These are phyloP conservation scores for Theodoxus fluviatilis DNA, from an alignment of 2,888 invertebrate genomes.

Conservation along the genomic window DNA sequence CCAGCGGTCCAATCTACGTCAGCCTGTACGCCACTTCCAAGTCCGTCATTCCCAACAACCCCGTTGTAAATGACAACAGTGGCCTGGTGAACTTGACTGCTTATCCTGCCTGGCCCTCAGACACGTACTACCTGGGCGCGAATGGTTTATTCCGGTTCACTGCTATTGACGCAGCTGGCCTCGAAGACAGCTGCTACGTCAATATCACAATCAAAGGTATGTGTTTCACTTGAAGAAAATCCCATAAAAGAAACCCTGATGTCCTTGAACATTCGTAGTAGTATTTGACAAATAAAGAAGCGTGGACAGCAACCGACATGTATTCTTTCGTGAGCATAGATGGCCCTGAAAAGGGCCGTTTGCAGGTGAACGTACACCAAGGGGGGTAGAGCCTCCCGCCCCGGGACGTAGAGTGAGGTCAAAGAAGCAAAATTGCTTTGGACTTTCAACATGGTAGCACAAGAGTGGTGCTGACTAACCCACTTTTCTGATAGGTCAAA, in stretches of 20 bases:
- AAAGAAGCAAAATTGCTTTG: no score
- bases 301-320: no score
- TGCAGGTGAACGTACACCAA: no score
- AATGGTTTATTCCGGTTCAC: constrained; percentile 87
- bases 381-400: no score
- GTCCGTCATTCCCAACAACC: constrained; percentile 25
- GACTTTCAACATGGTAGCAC: no score
- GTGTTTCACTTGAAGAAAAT: background rate
- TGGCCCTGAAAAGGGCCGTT: no score
- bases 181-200: constrained; percentile 94
- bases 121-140: constrained; percentile 28
- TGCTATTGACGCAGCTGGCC: constrained; percentile 95
- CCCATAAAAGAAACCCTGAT: background rate
- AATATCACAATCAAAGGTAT: constrained; percentile 72
- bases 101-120: constrained; percentile 35
- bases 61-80: constrained; percentile 39
- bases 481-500: no score
- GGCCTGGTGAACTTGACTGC: constrained; percentile 30
- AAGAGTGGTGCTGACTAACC: no score
- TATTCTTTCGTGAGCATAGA: no score
- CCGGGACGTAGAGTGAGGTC: no score
- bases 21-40: constrained; percentile 20
- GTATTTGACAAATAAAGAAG: no score
- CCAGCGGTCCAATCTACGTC: background rate
- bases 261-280: no score